Base-by-base conservation (phyloP, 1,140 invertebrate species). In the Pantala flavescens region DNA sequence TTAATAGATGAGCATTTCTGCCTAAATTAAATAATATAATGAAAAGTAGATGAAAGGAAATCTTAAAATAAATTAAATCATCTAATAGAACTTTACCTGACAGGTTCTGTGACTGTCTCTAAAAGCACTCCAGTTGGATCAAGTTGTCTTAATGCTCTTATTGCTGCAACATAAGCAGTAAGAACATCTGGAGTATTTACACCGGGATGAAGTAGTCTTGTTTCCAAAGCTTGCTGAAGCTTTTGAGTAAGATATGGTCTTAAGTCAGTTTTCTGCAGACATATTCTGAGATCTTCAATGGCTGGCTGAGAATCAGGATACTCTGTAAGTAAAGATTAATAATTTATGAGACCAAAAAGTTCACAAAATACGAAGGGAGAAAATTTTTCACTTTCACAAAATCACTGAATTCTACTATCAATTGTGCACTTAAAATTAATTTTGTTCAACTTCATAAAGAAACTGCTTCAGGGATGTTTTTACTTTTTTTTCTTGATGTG, bases 171-270 rank as follows among this genome's bases (percentile, higher is more conserved):
- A 82, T 99, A 99, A 0, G 96, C 97, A 36, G 96, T 97, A 73
- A 99, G 84, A 79, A 99, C 97, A 81, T 99, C 96, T 63, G 92
- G 89, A n/a, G 98, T 99, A 78, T 97, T 97, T 0, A 99, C 97
- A 76, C 96, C 97, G 19, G 93, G 93, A 84, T 96, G 94, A 21
- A 97, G 80, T n/a, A 97, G 83, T 78, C 94, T 87, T 19, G 88
- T 91, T 84, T 93, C 90, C 70, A 95, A 82, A 16, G 93, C 91
- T 78, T 85, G 84, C 83, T 94, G 92, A 12, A 98, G 81, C 71
- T 90, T 92, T 73, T 88, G 85, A 71, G 93, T 91, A 14, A 98
- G 84, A 73, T 89, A 87, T 43, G 88, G 82, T 75, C 93, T 84
- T 71, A 97, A 83, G 84, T 97, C 92, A 36, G 94, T 95, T 81